Percentiles rank a stretch among this genome's conserved stretches.
These are phyloP conservation scores for Eubucco bourcierii DNA, from an alignment of 2,113 vertebrate genomes.

Conservation along the genomic window DNA sequence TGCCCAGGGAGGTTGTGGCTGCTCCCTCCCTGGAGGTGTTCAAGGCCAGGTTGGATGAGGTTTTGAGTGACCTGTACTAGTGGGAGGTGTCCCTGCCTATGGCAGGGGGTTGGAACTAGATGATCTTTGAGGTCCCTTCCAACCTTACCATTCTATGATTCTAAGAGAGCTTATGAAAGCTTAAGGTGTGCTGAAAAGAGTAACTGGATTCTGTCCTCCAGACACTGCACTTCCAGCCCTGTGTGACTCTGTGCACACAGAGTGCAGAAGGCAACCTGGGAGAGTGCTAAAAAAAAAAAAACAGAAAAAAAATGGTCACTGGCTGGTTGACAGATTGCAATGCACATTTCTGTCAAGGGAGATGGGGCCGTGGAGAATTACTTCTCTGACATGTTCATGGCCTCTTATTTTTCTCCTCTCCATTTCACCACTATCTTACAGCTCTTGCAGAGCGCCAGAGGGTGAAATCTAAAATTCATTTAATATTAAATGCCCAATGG, in stretches of 20 bases:
- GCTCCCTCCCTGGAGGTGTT: no score
- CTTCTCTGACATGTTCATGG: constrained; percentile 24
- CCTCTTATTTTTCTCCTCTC: constrained; percentile 30
- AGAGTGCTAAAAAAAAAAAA: background rate
- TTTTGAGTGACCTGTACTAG: no score
- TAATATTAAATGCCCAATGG: background rate
- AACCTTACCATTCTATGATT: no score
- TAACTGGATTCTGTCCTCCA: background rate
- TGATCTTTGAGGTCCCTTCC: no score
- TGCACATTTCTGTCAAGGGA: constrained; percentile 26
- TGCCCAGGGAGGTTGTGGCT: no score
- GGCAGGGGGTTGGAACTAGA: no score
- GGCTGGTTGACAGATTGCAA: constrained; percentile 18
- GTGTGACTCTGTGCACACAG: background rate
- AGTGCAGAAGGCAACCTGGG: background rate
- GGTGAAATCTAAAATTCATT: constrained; percentile 21
- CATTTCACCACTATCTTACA: background rate
- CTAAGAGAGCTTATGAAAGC: background rate
- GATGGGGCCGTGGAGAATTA: constrained; percentile 6
- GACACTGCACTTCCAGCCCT: background rate
- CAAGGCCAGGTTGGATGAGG: no score
- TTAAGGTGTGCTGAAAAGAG: background rate
- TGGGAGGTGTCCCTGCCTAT: no score
- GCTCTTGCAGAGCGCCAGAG: background rate
- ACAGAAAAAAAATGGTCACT: background rate